Base-by-base conservation (phyloP, 2,113 vertebrate species). In the Pollimyrus isidori region DNA sequence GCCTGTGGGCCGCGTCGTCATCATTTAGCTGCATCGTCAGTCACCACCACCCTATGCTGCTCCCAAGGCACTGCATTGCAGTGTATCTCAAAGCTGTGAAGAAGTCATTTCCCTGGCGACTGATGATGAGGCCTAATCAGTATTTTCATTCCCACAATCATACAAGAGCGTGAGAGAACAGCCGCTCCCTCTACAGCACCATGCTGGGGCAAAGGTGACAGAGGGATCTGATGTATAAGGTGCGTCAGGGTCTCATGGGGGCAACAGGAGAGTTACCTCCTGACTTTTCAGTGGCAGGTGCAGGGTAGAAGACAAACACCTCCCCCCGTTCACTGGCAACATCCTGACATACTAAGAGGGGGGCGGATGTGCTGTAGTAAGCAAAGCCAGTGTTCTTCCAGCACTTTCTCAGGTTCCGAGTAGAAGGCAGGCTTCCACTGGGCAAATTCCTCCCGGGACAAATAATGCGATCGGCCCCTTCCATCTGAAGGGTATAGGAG, bases 401-500 rank as follows among this genome's bases (percentile, higher is more conserved):
- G 53, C 42, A 46, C 80, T 90, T 86, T 87, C 53, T 87, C 35
- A 45, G 50, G n/a, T 9, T 39, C 53, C 19, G 50, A 84, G 88
- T 26, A 89, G 90, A 82, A 90, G 89, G 76, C 87, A 84, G n/a
- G 65, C 69, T 88, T 80, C 83, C 73, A 86, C 13, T 21, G 87
- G 91, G 91, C 83, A 88, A 88, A 87, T 92, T 91, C 91, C 91
- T 92, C 92, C 91, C 88, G 89, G 85, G 88, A 50, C 48, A 69
- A 83, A 92, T 94, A 94, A 95, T 93, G 89, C 89, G 92, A 95
- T 95, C 90, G 93, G 80, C 89, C 80, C 88, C 92, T 92, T 90
- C 91, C 91, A 93, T 94, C 91, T 94, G 91, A 92, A 94, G 94
- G 91, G 92, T 94, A 91, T 92, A 94, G 92, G 92, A 92, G 94